Percentiles rank a stretch among this genome's conserved stretches.
These are phyloP conservation scores for Camponotus vicinus DNA, from an alignment of 1,140 invertebrate genomes.

Conservation along the genomic window DNA sequence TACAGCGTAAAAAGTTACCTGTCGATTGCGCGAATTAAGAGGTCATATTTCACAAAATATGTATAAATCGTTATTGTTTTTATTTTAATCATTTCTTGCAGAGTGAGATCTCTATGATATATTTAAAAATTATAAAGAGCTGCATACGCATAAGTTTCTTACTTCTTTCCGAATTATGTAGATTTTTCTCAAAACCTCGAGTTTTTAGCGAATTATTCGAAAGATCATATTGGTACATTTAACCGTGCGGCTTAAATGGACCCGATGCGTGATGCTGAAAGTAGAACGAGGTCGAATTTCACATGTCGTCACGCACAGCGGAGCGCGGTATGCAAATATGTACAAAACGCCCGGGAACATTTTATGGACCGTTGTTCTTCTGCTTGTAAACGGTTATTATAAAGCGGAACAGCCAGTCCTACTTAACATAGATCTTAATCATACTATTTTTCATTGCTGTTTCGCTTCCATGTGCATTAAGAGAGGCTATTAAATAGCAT, in stretches of 20 bases:
- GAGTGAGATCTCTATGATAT: neutral
- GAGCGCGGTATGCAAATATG: slow-evolving; percentile 77
- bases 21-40: neutral
- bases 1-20: neutral
- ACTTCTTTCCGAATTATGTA: neutral
- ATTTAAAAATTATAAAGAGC: slow-evolving; percentile 5
- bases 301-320: slow-evolving; percentile 68
- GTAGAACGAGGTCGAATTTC: slow-evolving; percentile 73
- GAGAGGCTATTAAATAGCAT: neutral
- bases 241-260: neutral
- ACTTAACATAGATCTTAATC: slow-evolving; percentile 7
- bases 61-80: neutral
- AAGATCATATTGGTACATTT: neutral
- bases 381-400: slow-evolving; percentile 54
- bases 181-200: neutral
- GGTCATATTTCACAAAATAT: neutral
- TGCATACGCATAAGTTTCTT: neutral
- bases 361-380: slow-evolving; percentile 69
- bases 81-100: neutral
- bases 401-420: neutral
- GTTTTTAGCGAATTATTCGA: slow-evolving; percentile 9
- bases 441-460: neutral
- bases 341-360: slow-evolving; percentile 73
- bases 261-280: slow-evolving; percentile 4
- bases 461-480: neutral